These are phyloP conservation scores for Diachasmimorpha longicaudata DNA, from an alignment of 1,140 invertebrate genomes.

Conservation along the genomic window DNA sequence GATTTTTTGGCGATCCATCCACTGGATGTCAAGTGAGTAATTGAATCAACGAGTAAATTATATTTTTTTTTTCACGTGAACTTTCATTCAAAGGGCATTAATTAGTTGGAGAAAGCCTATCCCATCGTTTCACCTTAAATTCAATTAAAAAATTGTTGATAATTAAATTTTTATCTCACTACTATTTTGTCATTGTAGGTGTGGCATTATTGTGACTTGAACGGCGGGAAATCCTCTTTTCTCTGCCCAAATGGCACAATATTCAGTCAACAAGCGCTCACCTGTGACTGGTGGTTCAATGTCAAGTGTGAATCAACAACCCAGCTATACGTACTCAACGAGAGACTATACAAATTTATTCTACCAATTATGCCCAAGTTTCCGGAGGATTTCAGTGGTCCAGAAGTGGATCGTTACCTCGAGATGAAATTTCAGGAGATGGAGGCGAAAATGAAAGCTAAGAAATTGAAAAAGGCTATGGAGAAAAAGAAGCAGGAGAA, in stretches of 20 bases:
- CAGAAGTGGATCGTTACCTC: conserved; percentile 82
- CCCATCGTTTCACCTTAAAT: too few species aligned
- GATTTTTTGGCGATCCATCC: conserved; percentile 88
- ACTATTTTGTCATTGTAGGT: conserved; percentile 66
- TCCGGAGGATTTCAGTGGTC: conserved; percentile 85
- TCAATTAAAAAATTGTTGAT: too few species aligned
- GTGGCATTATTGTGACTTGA: conserved; percentile 91
- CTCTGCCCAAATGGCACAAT: conserved; percentile 91
- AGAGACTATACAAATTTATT: conserved; percentile 86
- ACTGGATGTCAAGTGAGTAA: conserved; percentile 79
- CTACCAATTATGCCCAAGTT: conserved; percentile 84
- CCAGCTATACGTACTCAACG: conserved; percentile 86
- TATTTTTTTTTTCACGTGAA: neutral
- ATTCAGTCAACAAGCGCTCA: conserved; percentile 84
- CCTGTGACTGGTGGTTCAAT: conserved; percentile 94
- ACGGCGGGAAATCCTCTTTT: conserved; percentile 88
- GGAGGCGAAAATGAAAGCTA: conserved; percentile 73
- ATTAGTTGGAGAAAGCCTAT: too few species aligned
- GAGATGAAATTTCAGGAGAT: conserved; percentile 83
- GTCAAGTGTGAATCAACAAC: conserved; percentile 81
- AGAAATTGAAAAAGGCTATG: conserved; percentile 56
- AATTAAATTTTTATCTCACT: neutral
- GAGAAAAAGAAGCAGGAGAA: conserved; percentile 49
- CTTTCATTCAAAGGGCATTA: neutral
- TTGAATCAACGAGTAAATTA: neutral